phyloP scores from a whole-genome alignment of 2,797 vertebrate species.

The Cirrhinus mrigala region DNA sequence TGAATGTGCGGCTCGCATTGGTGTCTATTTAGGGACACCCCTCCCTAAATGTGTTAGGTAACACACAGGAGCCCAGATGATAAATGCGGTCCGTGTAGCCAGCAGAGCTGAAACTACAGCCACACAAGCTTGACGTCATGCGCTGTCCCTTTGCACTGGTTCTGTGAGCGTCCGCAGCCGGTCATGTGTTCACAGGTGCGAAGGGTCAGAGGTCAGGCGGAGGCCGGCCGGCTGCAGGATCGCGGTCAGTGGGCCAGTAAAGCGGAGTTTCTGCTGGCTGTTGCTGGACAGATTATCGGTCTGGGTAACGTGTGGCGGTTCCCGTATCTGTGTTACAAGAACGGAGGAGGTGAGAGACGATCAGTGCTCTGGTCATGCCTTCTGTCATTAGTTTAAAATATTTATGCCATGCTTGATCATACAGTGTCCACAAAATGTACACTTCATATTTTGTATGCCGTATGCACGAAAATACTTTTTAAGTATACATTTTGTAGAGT shows the following conservation, averaged over 20 bases:
- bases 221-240: conserved; percentile 54
- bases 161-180: background rate
- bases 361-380: too few species aligned
- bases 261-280: conserved; percentile 76
- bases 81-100: background rate
- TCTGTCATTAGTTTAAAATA: background rate
- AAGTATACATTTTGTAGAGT: too few species aligned
- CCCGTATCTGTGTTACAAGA: conserved; percentile 81
- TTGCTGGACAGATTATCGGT: conserved; percentile 79
- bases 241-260: conserved; percentile 79
- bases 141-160: background rate
- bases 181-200: background rate
- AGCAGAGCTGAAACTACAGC: background rate
- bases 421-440: too few species aligned
- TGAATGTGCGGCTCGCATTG: background rate
- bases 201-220: background rate
- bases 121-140: background rate
- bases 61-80: background rate
- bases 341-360: conserved; percentile 73
- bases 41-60: background rate
- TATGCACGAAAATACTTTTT: too few species aligned
- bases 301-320: conserved; percentile 81
- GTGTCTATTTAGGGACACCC: conserved; percentile 16
- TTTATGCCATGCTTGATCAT: background rate
- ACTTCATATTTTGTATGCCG: background rate